Percentiles rank a stretch among this genome's conserved stretches.
Conservation (phyloP, 2,888 invertebrate genomes). For the Carterocephalus palaemon region DNA sequence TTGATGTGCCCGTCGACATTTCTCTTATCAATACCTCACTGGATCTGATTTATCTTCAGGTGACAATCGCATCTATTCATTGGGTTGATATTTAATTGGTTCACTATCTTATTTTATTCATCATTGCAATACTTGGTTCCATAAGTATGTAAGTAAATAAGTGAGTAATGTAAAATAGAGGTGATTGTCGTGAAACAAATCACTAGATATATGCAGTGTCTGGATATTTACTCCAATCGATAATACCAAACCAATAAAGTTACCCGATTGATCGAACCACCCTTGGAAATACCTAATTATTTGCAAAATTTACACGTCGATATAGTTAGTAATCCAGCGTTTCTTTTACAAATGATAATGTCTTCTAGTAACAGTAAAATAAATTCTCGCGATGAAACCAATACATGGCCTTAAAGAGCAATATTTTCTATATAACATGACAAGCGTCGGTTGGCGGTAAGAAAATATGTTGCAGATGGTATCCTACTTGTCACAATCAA, state of each 20-base stretch:
- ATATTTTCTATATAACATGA: constrained; percentile 5
- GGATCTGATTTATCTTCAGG: constrained; percentile 19
- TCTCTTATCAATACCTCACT: constrained; percentile 8
- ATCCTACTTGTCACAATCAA: constrained; percentile 31
- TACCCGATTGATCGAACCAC: no score
- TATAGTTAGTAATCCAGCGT: no score
- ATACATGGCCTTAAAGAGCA: constrained; percentile 11
- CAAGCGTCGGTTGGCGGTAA: constrained; percentile 1
- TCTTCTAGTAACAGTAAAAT: neutral
- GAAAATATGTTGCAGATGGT: constrained; percentile 31
- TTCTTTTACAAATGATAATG: neutral
- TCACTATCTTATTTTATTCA: constrained; percentile 22
- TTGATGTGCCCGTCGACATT: constrained; percentile 5
- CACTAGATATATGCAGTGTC: no score
- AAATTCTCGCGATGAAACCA: neutral
- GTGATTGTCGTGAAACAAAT: no score
- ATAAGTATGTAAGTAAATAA: no score
- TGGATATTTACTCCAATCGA: no score
- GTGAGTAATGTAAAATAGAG: no score
- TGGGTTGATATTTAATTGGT: constrained; percentile 13
- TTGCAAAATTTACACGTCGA: no score
- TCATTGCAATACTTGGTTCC: constrained; percentile 14
- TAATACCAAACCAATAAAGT: no score
- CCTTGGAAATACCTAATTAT: no score
- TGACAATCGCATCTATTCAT: constrained; percentile 20